phyloP scores from a whole-genome alignment of 1,140 invertebrate species.

The Neodiprion fabricii region DNA sequence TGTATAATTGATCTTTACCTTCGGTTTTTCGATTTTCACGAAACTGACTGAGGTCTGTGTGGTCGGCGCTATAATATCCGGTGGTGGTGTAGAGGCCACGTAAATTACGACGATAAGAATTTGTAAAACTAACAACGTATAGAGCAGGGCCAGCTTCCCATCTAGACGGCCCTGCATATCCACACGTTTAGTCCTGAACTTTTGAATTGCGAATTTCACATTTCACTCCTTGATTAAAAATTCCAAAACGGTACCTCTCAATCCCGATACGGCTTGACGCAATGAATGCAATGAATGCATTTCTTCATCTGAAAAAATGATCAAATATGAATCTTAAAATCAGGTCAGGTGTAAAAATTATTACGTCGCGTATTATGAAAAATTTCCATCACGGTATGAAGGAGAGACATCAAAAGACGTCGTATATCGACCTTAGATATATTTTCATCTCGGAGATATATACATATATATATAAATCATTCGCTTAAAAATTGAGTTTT shows the following conservation, averaged over 20 bases:
- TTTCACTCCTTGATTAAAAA: not conserved
- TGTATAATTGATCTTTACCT: constrained; percentile 36
- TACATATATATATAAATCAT: no score
- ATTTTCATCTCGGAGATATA: no score
- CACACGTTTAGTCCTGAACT: constrained; percentile 33
- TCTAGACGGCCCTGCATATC: constrained; percentile 57
- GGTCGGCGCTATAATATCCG: constrained; percentile 41
- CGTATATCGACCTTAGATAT: no score
- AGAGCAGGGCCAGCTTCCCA: constrained; percentile 55
- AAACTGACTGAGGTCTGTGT: constrained; percentile 51
- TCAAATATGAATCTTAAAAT: no score
- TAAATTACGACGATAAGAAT: constrained; percentile 58
- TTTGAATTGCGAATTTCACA: not conserved
- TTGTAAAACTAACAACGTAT: constrained; percentile 55
- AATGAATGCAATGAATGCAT: not conserved
- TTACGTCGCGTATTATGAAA: no score
- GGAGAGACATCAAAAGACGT: no score
- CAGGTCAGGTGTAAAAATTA: no score
- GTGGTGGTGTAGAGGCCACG: constrained; percentile 52
- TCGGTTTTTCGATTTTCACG: constrained; percentile 43
- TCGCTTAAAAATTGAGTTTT: no score
- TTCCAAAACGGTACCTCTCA: not conserved
- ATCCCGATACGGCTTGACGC: not conserved
- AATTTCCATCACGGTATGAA: no score
- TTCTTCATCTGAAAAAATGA: not conserved